Evolutionary conservation across 2,888 invertebrate genomes (phyloP).

Genomic region (Belgica antarctica): DNA sequence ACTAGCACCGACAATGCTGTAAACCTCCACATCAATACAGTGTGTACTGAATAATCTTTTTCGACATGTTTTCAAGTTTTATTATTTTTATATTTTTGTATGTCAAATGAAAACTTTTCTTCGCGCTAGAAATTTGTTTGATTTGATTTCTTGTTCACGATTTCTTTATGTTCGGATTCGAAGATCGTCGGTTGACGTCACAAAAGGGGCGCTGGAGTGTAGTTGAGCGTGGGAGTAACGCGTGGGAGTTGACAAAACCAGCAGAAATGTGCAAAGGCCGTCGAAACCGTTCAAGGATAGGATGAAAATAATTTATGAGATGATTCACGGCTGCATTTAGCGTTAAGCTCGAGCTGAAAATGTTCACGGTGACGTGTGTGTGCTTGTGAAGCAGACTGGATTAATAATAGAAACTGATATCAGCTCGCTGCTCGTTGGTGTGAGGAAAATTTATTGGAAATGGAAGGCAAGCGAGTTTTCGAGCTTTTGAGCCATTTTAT

Average conservation of each 20-base stretch:
- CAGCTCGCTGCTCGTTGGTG: not conserved
- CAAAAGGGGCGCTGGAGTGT: no score
- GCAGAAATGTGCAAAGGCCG: not conserved
- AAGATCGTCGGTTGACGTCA: slow-evolving; percentile 12
- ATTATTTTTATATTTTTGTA: slow-evolving; percentile 29
- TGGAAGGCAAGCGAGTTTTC: not conserved
- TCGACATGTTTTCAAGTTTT: slow-evolving; percentile 5
- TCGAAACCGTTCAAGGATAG: not conserved
- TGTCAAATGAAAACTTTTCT: slow-evolving; percentile 39
- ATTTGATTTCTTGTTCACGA: not conserved
- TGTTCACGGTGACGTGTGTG: not conserved
- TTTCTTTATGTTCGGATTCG: not conserved
- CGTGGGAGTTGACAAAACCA: no score
- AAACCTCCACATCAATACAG: not conserved
- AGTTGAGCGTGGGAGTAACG: no score
- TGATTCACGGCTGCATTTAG: not conserved
- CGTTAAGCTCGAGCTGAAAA: not conserved
- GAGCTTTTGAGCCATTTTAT: slow-evolving; percentile 29
- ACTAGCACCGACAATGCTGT: not conserved
- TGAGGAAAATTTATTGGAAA: slow-evolving; percentile 1
- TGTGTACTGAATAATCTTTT: slow-evolving; percentile 23
- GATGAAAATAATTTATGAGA: not conserved
- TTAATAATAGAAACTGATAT: slow-evolving; percentile 40
- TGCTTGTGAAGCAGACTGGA: no score
- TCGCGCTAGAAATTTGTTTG: not conserved